phyloP scores from a whole-genome alignment of 2,888 invertebrate genomes.

The Abrostola tripartita region DNA sequence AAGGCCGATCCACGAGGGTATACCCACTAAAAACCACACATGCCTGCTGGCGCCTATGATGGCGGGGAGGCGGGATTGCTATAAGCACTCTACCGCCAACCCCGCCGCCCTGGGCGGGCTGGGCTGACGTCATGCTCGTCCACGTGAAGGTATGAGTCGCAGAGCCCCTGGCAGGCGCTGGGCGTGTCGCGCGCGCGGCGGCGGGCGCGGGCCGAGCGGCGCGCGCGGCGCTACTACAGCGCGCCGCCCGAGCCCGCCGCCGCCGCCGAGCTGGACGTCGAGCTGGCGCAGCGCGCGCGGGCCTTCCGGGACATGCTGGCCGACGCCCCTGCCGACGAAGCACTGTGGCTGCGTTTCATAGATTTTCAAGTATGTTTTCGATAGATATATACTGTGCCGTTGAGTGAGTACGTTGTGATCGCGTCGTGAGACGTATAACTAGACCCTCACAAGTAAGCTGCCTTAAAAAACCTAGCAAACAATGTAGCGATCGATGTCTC shows the following conservation, averaged over 20 bases:
- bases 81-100: no score
- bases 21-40: no score
- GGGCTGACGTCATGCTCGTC: no score
- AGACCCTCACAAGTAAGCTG: no score
- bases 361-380: conserved; percentile 67
- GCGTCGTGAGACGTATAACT: no score
- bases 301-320: conserved; percentile 67
- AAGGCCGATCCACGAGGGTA: no score
- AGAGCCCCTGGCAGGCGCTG: conserved; percentile 26
- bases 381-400: background rate
- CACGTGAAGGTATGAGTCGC: conserved; percentile 35
- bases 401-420: no score
- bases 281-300: conserved; percentile 61
- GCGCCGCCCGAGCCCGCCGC: conserved; percentile 25
- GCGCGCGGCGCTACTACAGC: conserved; percentile 43
- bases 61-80: no score
- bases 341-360: conserved; percentile 72
- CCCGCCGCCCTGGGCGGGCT: no score
- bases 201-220: conserved; percentile 16
- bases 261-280: conserved; percentile 25
- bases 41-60: no score
- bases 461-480: no score
- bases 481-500: no score
- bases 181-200: conserved; percentile 33
- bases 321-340: conserved; percentile 64